Evolutionary conservation across 35 echinoderm and acorn worm genomes (phyloP).

Genomic region (Stichopus chloronotus): DNA sequence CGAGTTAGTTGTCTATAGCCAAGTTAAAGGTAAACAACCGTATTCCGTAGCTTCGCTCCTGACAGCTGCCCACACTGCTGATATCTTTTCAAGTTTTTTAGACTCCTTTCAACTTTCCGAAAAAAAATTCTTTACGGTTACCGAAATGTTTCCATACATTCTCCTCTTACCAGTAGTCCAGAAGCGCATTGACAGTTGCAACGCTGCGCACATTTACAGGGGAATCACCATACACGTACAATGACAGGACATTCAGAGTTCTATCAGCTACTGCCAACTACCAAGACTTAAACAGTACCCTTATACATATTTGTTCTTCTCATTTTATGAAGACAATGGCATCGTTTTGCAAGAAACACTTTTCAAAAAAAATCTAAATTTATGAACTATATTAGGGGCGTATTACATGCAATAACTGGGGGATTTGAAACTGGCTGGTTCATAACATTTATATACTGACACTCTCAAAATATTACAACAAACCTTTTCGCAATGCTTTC

Average conservation of each 20-base stretch:
- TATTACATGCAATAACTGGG: constrained; percentile 28
- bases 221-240: neutral
- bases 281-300: neutral
- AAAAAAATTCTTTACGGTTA: constrained; percentile 5
- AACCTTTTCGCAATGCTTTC: neutral
- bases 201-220: neutral
- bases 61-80: neutral
- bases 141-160: neutral
- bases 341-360: constrained; percentile 24
- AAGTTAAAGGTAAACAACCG: constrained; percentile 5
- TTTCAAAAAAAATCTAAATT: constrained; percentile 8
- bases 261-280: neutral
- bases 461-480: neutral
- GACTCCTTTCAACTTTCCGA: neutral
- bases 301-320: constrained; percentile 11
- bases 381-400: constrained; percentile 14
- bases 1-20: neutral
- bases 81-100: neutral
- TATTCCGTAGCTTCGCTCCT: neutral
- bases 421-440: neutral
- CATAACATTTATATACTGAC: neutral
- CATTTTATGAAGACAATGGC: constrained; percentile 47
- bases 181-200: neutral
- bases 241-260: neutral
- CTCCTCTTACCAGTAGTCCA: neutral